Evolutionary conservation across 2,888 invertebrate species (phyloP).

Genomic region (Xestia xanthographa): DNA sequence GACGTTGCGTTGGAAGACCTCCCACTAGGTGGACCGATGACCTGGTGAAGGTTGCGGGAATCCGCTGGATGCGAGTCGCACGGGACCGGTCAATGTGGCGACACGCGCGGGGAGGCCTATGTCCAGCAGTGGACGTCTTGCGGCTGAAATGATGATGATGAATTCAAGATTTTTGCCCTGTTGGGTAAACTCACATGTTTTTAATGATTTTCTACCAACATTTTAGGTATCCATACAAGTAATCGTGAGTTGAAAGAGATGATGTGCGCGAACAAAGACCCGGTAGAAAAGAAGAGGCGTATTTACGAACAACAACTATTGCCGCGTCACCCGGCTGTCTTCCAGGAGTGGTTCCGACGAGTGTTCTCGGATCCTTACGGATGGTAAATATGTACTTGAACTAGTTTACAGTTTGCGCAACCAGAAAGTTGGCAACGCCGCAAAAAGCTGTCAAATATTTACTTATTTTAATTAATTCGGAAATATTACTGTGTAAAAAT

Average conservation of each 20-base stretch:
- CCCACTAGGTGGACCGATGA: no score
- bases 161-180: not conserved
- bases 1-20: no score
- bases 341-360: slow-evolving; percentile 97
- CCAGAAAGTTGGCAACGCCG: no score
- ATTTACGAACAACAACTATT: slow-evolving; percentile 92
- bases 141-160: no score
- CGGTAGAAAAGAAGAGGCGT: slow-evolving; percentile 92
- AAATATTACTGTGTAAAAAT: no score
- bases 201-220: not conserved
- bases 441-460: no score
- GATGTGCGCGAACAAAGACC: slow-evolving; percentile 91
- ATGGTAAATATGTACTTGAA: slow-evolving; percentile 89
- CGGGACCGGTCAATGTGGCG: no score
- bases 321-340: slow-evolving; percentile 95
- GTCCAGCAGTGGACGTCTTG: no score
- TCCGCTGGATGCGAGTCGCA: no score
- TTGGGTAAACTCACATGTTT: not conserved
- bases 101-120: no score
- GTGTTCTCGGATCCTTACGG: slow-evolving; percentile 97
- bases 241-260: slow-evolving; percentile 91
- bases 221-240: slow-evolving; percentile 88
- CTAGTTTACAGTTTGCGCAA: not conserved
- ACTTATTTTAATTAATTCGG: no score
- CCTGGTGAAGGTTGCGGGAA: no score